These are phyloP conservation scores for Anseranas semipalmata DNA, from an alignment of 2,113 vertebrate species.

Conservation along the genomic window DNA sequence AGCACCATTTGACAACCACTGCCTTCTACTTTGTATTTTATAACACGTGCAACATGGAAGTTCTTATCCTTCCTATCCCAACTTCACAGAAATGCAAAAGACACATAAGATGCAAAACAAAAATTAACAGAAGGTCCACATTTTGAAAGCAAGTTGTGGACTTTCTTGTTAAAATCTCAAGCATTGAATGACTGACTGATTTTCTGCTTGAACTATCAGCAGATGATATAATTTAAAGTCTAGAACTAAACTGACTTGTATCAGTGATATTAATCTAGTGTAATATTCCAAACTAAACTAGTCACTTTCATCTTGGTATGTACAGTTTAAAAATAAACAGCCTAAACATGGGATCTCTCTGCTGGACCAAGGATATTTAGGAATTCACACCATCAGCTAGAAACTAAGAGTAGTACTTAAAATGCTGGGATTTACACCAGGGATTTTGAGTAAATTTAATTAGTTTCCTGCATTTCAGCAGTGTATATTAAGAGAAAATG, in stretches of 20 bases:
- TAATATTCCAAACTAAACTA: neutral
- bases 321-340: neutral
- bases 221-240: neutral
- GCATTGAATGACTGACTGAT: neutral
- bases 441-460: slow-evolving; percentile 35
- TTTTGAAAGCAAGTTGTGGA: neutral
- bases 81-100: neutral
- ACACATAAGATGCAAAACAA: neutral
- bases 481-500: slow-evolving; percentile 12
- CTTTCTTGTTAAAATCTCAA: neutral
- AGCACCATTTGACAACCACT: neutral
- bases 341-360: neutral
- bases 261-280: neutral
- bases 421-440: neutral
- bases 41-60: neutral
- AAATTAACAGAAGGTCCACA: neutral
- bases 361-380: neutral
- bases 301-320: neutral
- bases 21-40: neutral
- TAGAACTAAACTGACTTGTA: neutral
- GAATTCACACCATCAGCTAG: slow-evolving; percentile 1
- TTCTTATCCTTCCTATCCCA: fast-evolving
- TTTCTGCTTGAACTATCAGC: neutral
- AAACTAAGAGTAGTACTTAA: neutral
- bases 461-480: slow-evolving; percentile 22